A percentile compares a stretch with the other conserved stretches of the same genome.
Evolutionary conservation across 2,113 vertebrate genomes (phyloP).

Genomic region (Spea bombifrons): DNA sequence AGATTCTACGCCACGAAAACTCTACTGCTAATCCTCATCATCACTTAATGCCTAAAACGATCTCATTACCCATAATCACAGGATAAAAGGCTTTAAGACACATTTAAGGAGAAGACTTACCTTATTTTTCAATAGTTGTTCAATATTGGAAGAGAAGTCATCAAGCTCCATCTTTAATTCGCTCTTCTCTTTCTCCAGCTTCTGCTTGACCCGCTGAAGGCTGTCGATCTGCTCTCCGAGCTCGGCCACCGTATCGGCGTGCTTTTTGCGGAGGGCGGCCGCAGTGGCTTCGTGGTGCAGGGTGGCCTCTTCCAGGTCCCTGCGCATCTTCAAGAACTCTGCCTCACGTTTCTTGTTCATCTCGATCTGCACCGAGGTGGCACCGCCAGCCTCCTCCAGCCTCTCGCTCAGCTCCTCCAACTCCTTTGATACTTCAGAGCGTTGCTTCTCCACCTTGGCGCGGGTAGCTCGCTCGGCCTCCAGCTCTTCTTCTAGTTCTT

Average conservation of each 20-base stretch:
- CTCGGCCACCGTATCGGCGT: conserved; percentile 75
- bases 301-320: conserved; percentile 84
- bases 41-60: no score
- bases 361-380: conserved; percentile 76
- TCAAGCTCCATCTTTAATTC: conserved; percentile 90
- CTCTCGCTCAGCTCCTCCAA: conserved; percentile 87
- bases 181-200: conserved; percentile 86
- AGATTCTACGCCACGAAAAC: no score
- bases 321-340: conserved; percentile 77
- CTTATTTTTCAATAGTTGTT: conserved; percentile 83
- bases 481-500: conserved; percentile 91
- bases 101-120: conserved; percentile 53
- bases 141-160: conserved; percentile 78
- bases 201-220: conserved; percentile 86
- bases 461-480: conserved; percentile 79
- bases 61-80: no score
- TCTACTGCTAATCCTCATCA: no score
- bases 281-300: conserved; percentile 80
- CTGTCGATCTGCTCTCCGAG: conserved; percentile 86
- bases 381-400: conserved; percentile 84
- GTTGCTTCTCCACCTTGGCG: conserved; percentile 87
- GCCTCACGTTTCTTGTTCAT: conserved; percentile 84
- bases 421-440: conserved; percentile 79
- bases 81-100: neutral
- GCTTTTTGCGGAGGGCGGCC: conserved; percentile 78